These are phyloP conservation scores for Scaptomyza cyrtandrae DNA, from an alignment of 2,888 invertebrate species.

Conservation along the genomic window DNA sequence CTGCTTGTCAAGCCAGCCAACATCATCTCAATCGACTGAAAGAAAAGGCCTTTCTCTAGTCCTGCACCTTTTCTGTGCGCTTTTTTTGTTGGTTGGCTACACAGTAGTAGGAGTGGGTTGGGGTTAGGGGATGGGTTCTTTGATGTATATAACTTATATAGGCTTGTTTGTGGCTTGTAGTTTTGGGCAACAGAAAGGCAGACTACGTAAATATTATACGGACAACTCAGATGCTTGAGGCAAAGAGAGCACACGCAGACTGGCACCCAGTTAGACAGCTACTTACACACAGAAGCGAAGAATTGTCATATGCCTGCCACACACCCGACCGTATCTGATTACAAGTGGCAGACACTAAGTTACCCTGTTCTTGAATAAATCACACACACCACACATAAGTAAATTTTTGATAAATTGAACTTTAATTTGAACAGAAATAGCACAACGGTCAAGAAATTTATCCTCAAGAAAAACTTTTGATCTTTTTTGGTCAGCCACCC, in stretches of 20 bases:
- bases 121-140: slow-evolving; percentile 24
- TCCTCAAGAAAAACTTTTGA: background rate
- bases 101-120: slow-evolving; percentile 7
- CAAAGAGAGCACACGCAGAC: slow-evolving; percentile 14
- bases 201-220: slow-evolving; percentile 63
- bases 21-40: slow-evolving; percentile 28
- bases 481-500: background rate
- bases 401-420: background rate
- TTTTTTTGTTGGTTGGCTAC: slow-evolving; percentile 37
- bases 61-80: slow-evolving; percentile 32
- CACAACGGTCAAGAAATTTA: background rate
- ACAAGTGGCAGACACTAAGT: slow-evolving; percentile 2
- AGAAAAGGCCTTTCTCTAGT: slow-evolving; percentile 4
- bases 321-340: slow-evolving; percentile 4
- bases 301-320: slow-evolving; percentile 42
- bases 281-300: slow-evolving; percentile 49
- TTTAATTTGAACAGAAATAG: background rate
- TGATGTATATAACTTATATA: slow-evolving; percentile 51
- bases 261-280: slow-evolving; percentile 60
- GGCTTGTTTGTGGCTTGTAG: no score
- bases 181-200: slow-evolving; percentile 45
- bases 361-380: slow-evolving; percentile 28
- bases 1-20: background rate
- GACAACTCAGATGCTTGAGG: slow-evolving; percentile 20
- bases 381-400: background rate